phyloP scores from a whole-genome alignment of 1,140 invertebrate species.

The Cecropterus lyciades region DNA sequence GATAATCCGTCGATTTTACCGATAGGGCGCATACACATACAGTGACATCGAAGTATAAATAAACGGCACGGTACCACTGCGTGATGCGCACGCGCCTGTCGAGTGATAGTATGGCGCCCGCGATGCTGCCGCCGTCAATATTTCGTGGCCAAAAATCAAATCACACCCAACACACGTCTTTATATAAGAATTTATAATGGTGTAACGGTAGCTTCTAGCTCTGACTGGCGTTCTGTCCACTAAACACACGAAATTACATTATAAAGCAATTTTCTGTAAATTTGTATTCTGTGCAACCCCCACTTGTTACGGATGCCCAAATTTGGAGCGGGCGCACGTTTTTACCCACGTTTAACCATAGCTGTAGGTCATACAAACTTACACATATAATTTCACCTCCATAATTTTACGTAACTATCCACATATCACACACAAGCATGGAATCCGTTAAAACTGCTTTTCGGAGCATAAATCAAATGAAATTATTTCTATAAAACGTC shows the following conservation, averaged over 20 bases:
- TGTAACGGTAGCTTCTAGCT: neutral
- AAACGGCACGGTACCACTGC: conserved; percentile 54
- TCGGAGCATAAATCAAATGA: too few species aligned
- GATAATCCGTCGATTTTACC: conserved; percentile 56
- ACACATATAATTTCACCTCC: too few species aligned
- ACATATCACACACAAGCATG: too few species aligned
- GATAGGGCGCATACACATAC: conserved; percentile 45
- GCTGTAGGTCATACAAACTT: too few species aligned
- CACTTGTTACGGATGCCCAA: too few species aligned
- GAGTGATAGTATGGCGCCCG: conserved; percentile 63
- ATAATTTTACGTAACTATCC: too few species aligned
- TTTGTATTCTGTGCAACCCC: too few species aligned
- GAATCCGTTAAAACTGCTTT: too few species aligned
- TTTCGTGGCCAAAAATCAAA: conserved; percentile 13
- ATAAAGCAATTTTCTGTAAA: neutral
- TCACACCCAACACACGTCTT: neutral
- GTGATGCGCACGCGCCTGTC: conserved; percentile 62
- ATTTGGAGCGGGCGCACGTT: too few species aligned
- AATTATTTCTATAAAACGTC: too few species aligned
- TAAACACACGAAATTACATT: neutral
- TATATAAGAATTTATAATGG: conserved; percentile 4
- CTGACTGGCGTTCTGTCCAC: neutral
- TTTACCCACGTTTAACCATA: too few species aligned
- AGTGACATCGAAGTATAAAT: conserved; percentile 55
- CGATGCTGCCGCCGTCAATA: conserved; percentile 42